A percentile compares a stretch with the other conserved stretches of the same genome.
These are phyloP conservation scores for Drosophila kepulauana DNA, from an alignment of 1,140 invertebrate species.

Conservation along the genomic window DNA sequence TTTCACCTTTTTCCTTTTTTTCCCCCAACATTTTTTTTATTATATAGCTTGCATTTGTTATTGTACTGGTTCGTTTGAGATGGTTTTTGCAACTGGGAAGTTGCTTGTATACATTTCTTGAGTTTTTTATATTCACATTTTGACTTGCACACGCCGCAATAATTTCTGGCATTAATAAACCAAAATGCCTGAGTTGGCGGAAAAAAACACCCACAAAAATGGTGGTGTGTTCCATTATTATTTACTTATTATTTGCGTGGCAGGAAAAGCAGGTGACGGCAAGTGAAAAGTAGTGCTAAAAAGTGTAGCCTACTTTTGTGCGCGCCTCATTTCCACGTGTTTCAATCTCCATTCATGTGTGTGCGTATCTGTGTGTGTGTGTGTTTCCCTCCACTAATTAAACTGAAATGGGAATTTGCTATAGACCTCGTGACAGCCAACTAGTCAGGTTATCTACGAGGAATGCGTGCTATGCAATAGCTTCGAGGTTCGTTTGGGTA, in stretches of 20 bases:
- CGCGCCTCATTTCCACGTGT: background rate
- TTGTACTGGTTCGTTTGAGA: conserved; percentile 11
- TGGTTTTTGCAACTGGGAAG: background rate
- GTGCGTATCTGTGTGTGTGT: conserved; percentile 8
- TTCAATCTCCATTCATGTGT: background rate
- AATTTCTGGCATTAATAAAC: conserved; percentile 67
- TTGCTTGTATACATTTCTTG: conserved; percentile 24
- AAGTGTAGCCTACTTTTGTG: conserved; percentile 50
- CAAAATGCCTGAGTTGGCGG: conserved; percentile 60
- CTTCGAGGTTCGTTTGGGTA: conserved; percentile 37
- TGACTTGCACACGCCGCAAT: conserved; percentile 54
- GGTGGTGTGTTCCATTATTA: conserved; percentile 41
- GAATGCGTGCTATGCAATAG: conserved; percentile 8
- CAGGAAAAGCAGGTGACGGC: conserved; percentile 24
- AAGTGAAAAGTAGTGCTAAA: conserved; percentile 23
- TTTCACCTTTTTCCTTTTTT: conserved; percentile 62
- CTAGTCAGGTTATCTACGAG: conserved; percentile 39
- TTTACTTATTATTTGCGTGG: conserved; percentile 15
- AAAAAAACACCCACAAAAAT: conserved; percentile 60
- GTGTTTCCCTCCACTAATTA: conserved; percentile 64
- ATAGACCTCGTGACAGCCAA: conserved; percentile 31
- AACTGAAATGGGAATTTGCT: conserved; percentile 60
- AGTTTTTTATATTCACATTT: conserved; percentile 40
- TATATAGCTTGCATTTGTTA: conserved; percentile 60
- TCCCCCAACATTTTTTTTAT: conserved; percentile 45